phyloP scores from a whole-genome alignment of 2,888 invertebrate species.

The Tetheella fluctuosa region DNA sequence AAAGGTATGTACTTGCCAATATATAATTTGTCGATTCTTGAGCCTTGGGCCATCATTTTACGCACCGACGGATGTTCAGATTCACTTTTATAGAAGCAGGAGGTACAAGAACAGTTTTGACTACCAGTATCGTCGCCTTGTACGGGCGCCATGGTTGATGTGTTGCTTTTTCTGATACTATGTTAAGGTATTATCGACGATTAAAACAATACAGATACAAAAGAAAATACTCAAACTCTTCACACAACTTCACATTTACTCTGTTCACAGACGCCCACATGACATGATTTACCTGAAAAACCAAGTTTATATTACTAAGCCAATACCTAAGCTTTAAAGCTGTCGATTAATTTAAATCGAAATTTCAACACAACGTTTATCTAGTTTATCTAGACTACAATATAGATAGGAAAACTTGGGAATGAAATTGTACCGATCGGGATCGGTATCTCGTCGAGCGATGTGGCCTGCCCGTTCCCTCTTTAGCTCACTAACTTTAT shows the following conservation, averaged over 20 bases:
- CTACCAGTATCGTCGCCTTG: conserved; percentile 28
- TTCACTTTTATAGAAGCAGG: conserved; percentile 48
- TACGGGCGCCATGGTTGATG: conserved; percentile 42
- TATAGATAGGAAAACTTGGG: too few relatives aligned
- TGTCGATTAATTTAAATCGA: too few relatives aligned
- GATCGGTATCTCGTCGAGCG: too few relatives aligned
- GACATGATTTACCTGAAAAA: conserved; percentile 36
- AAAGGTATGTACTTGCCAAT: conserved; percentile 53
- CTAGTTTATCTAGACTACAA: too few relatives aligned
- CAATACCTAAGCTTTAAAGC: too few relatives aligned
- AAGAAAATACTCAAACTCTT: conserved; percentile 19
- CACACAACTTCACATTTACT: conserved; percentile 32
- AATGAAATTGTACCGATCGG: too few relatives aligned
- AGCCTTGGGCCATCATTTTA: conserved; percentile 40
- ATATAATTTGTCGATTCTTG: conserved; percentile 53
- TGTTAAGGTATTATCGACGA: conserved; percentile 22
- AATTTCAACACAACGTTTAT: too few relatives aligned
- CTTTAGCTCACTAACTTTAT: too few relatives aligned
- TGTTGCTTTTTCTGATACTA: conserved; percentile 39
- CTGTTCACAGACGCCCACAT: conserved; percentile 32
- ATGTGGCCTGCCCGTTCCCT: too few relatives aligned
- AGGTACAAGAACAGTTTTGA: conserved; percentile 53
- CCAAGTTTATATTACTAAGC: neutral
- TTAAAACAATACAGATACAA: conserved; percentile 25
- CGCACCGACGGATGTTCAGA: conserved; percentile 46